Evolutionary conservation across 2,888 invertebrate species (phyloP).

Genomic region (Cephonodes hylas): DNA sequence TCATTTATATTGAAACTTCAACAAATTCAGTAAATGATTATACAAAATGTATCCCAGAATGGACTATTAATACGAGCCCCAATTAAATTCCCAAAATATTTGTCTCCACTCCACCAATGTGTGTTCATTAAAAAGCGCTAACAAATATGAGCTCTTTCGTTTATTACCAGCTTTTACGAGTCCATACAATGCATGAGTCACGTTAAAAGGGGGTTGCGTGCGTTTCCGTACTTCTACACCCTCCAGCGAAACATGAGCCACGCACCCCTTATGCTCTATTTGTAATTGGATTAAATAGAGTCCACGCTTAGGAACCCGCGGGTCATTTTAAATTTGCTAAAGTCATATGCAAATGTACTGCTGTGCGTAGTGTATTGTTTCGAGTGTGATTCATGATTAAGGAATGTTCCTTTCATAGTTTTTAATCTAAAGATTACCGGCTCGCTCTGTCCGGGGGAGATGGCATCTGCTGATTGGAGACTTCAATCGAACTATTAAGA

Average conservation of each 20-base stretch:
- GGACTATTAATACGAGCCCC: not conserved
- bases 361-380: conserved; percentile 33
- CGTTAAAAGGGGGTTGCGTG: conserved; percentile 52
- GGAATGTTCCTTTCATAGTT: conserved; percentile 16
- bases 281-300: conserved; percentile 39
- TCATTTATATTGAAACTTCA: no score
- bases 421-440: not conserved
- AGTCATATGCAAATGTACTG: conserved; percentile 32
- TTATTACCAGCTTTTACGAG: conserved; percentile 29
- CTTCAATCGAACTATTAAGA: no score
- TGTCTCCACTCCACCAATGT: not conserved
- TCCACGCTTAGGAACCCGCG: conserved; percentile 28
- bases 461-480: not conserved
- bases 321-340: conserved; percentile 38
- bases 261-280: conserved; percentile 34
- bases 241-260: conserved; percentile 44
- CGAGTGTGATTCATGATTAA: conserved; percentile 35
- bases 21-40: no score
- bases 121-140: conserved; percentile 24
- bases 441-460: not conserved
- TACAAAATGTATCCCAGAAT: not conserved
- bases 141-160: conserved; percentile 33
- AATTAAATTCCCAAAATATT: not conserved
- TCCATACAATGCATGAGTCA: conserved; percentile 44
- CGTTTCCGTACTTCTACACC: conserved; percentile 40